phyloP scores from a whole-genome alignment of 2,113 vertebrate species.

The Crotalus helleri region DNA sequence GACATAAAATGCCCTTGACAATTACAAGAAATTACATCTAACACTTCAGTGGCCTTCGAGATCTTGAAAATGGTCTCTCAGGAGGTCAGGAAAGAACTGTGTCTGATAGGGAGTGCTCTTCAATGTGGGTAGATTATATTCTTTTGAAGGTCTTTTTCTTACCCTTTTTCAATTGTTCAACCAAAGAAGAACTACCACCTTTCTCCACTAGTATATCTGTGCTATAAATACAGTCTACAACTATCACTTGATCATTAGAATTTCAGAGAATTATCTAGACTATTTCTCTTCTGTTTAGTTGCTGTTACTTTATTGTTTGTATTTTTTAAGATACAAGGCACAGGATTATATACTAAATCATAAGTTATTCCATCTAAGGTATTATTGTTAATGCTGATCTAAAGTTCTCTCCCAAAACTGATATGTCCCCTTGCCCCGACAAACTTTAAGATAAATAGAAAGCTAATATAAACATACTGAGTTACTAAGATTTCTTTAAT shows the following conservation, averaged over 20 bases:
- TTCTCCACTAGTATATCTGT: too few relatives aligned
- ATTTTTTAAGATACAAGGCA: not conserved
- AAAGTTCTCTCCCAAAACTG: not conserved
- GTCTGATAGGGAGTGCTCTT: not conserved
- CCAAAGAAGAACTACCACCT: not conserved
- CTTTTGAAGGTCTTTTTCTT: not conserved
- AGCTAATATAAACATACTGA: not conserved
- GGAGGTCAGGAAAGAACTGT: not conserved
- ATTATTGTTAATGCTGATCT: not conserved
- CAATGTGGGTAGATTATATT: not conserved
- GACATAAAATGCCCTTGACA: not conserved
- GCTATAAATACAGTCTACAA: not conserved
- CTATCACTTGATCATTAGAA: not conserved
- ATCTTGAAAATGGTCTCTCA: not conserved
- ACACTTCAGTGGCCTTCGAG: not conserved
- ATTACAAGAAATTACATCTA: not conserved
- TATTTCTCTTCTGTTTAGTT: not conserved
- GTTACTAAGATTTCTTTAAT: not conserved
- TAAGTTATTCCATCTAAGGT: not conserved
- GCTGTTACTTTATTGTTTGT: not conserved
- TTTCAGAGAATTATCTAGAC: not conserved
- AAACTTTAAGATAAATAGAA: not conserved
- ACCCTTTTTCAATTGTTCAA: not conserved
- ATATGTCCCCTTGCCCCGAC: not conserved
- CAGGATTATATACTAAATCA: not conserved